phyloP scores from a whole-genome alignment of 2,113 vertebrate species.

The Ahaetulla prasina region DNA sequence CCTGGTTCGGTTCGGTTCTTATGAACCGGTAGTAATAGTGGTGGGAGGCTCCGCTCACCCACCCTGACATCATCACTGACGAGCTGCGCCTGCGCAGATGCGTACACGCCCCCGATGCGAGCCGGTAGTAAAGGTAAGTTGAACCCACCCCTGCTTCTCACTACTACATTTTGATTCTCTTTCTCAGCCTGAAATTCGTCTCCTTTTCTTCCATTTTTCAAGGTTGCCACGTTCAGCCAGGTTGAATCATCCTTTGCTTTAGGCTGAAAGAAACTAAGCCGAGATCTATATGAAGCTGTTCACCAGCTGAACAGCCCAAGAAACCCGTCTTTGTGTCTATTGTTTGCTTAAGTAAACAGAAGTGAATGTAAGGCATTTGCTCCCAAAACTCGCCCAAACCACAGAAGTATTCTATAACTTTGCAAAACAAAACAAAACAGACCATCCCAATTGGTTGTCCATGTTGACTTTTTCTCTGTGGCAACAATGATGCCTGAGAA shows the following conservation, averaged over 20 bases:
- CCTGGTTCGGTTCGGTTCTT: too few relatives aligned
- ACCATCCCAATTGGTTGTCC: not conserved
- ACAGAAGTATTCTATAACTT: not conserved
- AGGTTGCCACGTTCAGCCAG: not conserved
- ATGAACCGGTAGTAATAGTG: too few relatives aligned
- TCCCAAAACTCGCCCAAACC: not conserved
- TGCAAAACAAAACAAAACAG: too few relatives aligned
- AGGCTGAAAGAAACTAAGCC: not conserved
- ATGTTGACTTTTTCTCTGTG: not conserved
- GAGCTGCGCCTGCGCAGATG: too few relatives aligned
- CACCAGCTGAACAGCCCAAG: not conserved
- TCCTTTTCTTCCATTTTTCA: not conserved
- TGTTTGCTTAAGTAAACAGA: not conserved
- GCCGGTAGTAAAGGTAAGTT: too few relatives aligned
- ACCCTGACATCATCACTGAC: too few relatives aligned
- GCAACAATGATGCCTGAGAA: not conserved
- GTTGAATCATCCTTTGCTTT: not conserved
- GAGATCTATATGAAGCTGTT: not conserved
- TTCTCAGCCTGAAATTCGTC: not conserved
- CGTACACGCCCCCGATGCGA: too few relatives aligned
- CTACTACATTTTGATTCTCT: not conserved
- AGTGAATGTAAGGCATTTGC: not conserved
- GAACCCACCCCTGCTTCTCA: too few relatives aligned
- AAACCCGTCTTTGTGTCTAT: not conserved
- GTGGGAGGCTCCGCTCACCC: too few relatives aligned